Base-by-base conservation (phyloP, 2,888 invertebrate genomes). In the Plagiodera versicolora region DNA sequence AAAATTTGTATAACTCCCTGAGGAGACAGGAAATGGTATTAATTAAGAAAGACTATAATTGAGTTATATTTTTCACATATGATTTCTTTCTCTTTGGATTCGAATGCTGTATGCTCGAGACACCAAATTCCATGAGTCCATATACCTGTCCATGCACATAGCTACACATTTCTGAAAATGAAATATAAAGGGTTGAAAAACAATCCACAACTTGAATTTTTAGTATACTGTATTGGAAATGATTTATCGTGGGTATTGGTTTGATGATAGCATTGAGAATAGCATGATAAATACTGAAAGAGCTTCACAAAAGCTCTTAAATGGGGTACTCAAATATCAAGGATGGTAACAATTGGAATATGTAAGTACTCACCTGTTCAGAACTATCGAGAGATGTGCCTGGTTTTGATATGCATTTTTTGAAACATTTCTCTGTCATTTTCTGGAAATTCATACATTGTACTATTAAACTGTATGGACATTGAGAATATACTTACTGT, bases 101-200 rank as follows among this genome's bases (percentile, higher is more conserved):
- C 97, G 86, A 78, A 85, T 87, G 63, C 91, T 89, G 79, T 97
- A 97, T 0, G 95, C 89, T 80, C 90, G 89, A 10, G 95, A 94
- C 10, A 98, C 94, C 56, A 95, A 82, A 81, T 95, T 94, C 91
- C 94, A 96, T 2, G 95, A 88, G 76, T 98, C 98, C 92, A 97
- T 94, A 83, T 94, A 98, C 75, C 98, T 86, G 80, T 98, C 98
- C 96, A 97, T 96, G 79, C 98, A 98, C 93, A 96, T 95, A 0
- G 95, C 93, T 70, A 98, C 87, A 79, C 97, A 98, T 88, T 95
- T 96, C 89, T 97, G 89, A 56, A 62, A 62, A 52, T 11, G 14
- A 19, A 17, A 49, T n/a, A n/a, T n/a, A n/a, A n/a, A n/a, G n/a
- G n/a, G n/a, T n/a, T n/a, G n/a, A n/a, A n/a, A n/a, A n/a, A n/a